Base-by-base conservation (phyloP, 2,888 invertebrate genomes). In the Epsilonema sp. region DNA sequence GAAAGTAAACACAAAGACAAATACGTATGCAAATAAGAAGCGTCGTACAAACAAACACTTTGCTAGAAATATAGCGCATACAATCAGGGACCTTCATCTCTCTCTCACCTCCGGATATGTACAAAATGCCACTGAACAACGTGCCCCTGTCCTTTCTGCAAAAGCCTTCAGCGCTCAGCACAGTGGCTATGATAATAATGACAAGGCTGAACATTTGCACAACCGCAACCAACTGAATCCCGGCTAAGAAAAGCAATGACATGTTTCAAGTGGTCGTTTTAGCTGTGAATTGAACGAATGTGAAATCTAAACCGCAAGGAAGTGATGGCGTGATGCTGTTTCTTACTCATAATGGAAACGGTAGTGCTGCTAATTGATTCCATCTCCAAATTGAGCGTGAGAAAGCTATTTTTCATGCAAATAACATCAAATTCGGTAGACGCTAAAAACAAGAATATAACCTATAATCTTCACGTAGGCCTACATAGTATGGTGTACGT, bases 321-420 rank as follows among this genome's bases (percentile, higher is more conserved):
- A 11, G 8, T 31, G 16, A 31, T 16, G 16, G 31, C n/a, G n/a
- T n/a, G n/a, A n/a, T n/a, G n/a, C n/a, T n/a, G n/a, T n/a, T 11
- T 45, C 51, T 53, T 45, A 58, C 60, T 46, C 26, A 57, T 54
- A 26, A 60, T 57, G 26, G 56, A 56, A 11, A 54, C 50, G 19
- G 58, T 56, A n/a, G 58, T 60, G 20, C 59, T 51, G 31, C 59
- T 59, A n/a, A n/a, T n/a, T n/a, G n/a, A n/a, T n/a, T n/a, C n/a
- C n/a, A n/a, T n/a, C n/a, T n/a, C n/a, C n/a, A n/a, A n/a, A n/a
- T n/a, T n/a, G n/a, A n/a, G n/a, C n/a, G n/a, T n/a, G n/a, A n/a
- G n/a, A n/a, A n/a, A n/a, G n/a, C n/a, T n/a, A n/a, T n/a, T n/a
- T n/a, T n/a, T n/a, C n/a, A n/a, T n/a, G n/a, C n/a, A n/a, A n/a